Evolutionary conservation across 2,888 invertebrate species (phyloP).

Genomic region (Agrilus mali): DNA sequence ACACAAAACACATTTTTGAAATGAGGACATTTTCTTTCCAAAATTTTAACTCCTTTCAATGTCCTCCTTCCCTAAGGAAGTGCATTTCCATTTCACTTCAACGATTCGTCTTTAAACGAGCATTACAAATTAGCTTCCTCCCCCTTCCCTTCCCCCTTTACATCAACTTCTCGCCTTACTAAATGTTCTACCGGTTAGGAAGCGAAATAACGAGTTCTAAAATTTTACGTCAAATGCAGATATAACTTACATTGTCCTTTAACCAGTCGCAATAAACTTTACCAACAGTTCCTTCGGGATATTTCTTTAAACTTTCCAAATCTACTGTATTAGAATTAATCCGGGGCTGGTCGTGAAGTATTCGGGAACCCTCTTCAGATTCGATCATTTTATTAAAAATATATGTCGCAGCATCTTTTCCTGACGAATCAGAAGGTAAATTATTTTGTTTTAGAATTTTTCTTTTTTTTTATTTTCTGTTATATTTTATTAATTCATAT

Average conservation of each 20-base stretch:
- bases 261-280: slow-evolving; percentile 77
- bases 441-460: no score
- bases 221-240: not conserved
- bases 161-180: no score
- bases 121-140: no score
- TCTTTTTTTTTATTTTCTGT: not conserved
- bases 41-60: no score
- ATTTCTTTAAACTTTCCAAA: slow-evolving; percentile 50
- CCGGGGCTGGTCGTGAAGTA: slow-evolving; percentile 67
- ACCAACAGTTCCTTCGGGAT: slow-evolving; percentile 77
- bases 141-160: no score
- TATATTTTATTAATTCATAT: not conserved
- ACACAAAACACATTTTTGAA: no score
- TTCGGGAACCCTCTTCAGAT: slow-evolving; percentile 63
- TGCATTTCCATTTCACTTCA: no score
- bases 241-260: slow-evolving; percentile 48
- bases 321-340: slow-evolving; percentile 76
- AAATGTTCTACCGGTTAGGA: no score
- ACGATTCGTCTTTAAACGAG: no score
- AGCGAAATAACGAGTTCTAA: slow-evolving; percentile 1
- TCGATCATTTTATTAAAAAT: slow-evolving; percentile 65
- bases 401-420: slow-evolving; percentile 51
- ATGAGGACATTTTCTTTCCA: no score
- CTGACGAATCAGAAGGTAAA: slow-evolving; percentile 9
- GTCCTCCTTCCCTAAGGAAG: no score